phyloP scores from a whole-genome alignment of 1,140 invertebrate genomes.

The Mizuhopecten yessoensis region DNA sequence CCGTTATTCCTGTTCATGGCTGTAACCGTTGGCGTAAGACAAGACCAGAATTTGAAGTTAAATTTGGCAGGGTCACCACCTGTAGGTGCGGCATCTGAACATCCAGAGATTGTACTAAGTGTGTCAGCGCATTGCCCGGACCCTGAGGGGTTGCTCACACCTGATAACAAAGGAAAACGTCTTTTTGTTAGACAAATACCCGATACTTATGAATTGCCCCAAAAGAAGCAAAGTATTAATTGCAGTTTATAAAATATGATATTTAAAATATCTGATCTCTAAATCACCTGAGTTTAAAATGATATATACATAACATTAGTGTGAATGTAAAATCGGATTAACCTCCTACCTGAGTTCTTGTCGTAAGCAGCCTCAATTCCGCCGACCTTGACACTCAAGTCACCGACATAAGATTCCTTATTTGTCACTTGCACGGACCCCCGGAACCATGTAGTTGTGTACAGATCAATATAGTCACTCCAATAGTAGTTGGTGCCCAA shows the following conservation, averaged over 20 bases:
- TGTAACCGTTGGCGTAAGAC: slow-evolving; percentile 68
- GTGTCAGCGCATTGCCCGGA: slow-evolving; percentile 32
- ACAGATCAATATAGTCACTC: slow-evolving; percentile 69
- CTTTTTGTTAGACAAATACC: too few relatives aligned
- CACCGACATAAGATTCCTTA: slow-evolving; percentile 37
- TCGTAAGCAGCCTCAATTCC: slow-evolving; percentile 69
- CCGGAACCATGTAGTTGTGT: slow-evolving; percentile 61
- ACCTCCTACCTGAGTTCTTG: slow-evolving; percentile 60
- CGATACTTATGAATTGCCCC: too few relatives aligned
- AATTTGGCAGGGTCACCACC: slow-evolving; percentile 56
- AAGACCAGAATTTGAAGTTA: slow-evolving; percentile 68
- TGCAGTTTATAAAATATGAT: too few relatives aligned
- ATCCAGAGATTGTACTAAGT: slow-evolving; percentile 46
- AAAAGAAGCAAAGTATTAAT: too few relatives aligned
- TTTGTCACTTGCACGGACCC: slow-evolving; percentile 70
- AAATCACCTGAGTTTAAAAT: too few relatives aligned
- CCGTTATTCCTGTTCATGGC: slow-evolving; percentile 61
- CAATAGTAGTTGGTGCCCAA: slow-evolving; percentile 74
- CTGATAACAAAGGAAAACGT: slow-evolving; percentile 46
- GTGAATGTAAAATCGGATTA: too few relatives aligned
- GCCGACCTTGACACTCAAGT: slow-evolving; percentile 61
- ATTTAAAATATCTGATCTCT: too few relatives aligned
- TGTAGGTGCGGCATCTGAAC: slow-evolving; percentile 47
- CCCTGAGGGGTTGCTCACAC: slow-evolving; percentile 46
- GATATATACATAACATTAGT: too few relatives aligned